phyloP scores from a whole-genome alignment of 2,888 invertebrate species.

The Watsonalla binaria region DNA sequence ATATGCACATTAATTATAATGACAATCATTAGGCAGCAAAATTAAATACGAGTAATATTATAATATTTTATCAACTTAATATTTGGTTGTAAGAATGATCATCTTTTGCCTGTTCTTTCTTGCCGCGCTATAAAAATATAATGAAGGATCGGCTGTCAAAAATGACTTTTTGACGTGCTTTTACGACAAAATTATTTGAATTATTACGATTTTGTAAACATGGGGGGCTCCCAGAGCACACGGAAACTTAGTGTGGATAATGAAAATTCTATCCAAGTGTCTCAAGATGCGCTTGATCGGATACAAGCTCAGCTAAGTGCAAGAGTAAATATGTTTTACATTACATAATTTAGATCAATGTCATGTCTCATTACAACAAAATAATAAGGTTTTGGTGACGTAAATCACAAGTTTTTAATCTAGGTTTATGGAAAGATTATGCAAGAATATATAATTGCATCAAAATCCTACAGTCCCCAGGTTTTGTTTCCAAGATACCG shows the following conservation, averaged over 20 bases:
- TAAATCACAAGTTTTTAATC: no score
- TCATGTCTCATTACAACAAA: slow-evolving; percentile 50
- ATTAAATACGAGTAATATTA: no score
- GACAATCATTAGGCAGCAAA: no score
- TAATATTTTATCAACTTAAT: no score
- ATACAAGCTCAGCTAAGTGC: slow-evolving; percentile 64
- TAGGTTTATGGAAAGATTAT: no score
- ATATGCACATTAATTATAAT: no score
- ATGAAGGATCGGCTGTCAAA: slow-evolving; percentile 27
- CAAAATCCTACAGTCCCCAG: no score
- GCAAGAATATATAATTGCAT: no score
- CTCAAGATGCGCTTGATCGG: slow-evolving; percentile 70
- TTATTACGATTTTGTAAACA: slow-evolving; percentile 55
- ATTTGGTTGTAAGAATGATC: no score
- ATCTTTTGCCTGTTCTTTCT: no score
- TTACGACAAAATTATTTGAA: slow-evolving; percentile 57
- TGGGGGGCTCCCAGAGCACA: slow-evolving; percentile 80
- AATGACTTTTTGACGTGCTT: slow-evolving; percentile 68
- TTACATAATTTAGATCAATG: slow-evolving; percentile 76
- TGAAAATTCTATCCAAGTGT: slow-evolving; percentile 72
- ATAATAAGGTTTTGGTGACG: slow-evolving; percentile 21
- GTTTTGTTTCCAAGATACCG: no score
- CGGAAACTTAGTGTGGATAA: slow-evolving; percentile 71
- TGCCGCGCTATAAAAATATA: no score
- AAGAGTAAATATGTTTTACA: slow-evolving; percentile 64